Conservation (phyloP, 2,888 invertebrate species). For the Philhelius pedissequus region DNA sequence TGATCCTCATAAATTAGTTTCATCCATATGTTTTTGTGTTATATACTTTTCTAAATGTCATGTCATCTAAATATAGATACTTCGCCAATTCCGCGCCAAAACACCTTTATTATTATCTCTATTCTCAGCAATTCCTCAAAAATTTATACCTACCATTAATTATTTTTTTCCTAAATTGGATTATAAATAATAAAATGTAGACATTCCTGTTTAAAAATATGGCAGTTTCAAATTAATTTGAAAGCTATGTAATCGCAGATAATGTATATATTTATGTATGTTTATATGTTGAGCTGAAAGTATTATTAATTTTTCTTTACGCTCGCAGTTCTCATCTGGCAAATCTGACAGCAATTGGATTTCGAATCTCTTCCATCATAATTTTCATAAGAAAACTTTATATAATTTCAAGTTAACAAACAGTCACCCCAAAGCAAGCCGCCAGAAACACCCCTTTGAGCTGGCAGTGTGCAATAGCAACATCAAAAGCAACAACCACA, state of each 20-base stretch:
- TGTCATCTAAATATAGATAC: too few species aligned
- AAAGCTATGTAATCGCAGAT: not conserved
- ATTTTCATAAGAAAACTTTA: not conserved
- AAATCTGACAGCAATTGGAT: constrained; percentile 14
- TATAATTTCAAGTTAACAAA: not conserved
- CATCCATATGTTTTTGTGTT: too few species aligned
- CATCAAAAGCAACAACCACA: not conserved
- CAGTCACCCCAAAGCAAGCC: not conserved
- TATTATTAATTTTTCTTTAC: not conserved
- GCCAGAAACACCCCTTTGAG: not conserved
- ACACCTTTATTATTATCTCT: too few species aligned
- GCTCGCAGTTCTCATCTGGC: not conserved
- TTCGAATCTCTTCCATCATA: not conserved
- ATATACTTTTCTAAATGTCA: too few species aligned
- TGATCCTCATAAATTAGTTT: too few species aligned
- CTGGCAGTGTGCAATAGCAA: not conserved
- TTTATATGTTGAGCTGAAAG: not conserved
- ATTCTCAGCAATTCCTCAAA: too few species aligned
- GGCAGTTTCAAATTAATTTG: not conserved
- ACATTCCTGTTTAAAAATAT: too few species aligned
- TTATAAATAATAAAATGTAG: too few species aligned
- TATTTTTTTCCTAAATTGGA: too few species aligned
- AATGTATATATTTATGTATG: not conserved
- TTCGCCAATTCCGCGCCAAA: too few species aligned
- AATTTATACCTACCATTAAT: too few species aligned